These are phyloP conservation scores for Parnassius mnemosyne DNA, from an alignment of 2,888 invertebrate species.

Conservation along the genomic window DNA sequence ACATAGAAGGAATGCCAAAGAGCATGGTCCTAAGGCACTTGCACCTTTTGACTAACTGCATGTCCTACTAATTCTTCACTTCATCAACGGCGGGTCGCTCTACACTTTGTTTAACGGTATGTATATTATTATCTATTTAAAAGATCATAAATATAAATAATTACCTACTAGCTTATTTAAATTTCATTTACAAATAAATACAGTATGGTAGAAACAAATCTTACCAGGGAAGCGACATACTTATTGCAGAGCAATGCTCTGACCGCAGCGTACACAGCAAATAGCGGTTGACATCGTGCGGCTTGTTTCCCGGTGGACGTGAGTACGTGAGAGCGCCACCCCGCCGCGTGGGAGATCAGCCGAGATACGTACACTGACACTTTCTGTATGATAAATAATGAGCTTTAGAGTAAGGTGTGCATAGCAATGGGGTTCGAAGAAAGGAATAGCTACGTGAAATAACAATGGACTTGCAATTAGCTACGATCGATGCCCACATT, in stretches of 20 bases:
- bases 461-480: conserved; percentile 9
- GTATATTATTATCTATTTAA: too few relatives aligned
- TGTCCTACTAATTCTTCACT: too few relatives aligned
- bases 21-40: too few relatives aligned
- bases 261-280: conserved; percentile 84
- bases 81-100: too few relatives aligned
- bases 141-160: too few relatives aligned
- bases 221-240: conserved; percentile 84
- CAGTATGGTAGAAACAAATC: conserved; percentile 18
- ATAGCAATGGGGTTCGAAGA: conserved; percentile 2
- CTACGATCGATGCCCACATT: not conserved
- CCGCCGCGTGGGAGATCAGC: conserved; percentile 83
- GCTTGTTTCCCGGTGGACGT: conserved; percentile 82
- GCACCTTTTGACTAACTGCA: too few relatives aligned
- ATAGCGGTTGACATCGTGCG: conserved; percentile 86
- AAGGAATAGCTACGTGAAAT: not conserved
- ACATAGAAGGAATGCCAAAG: too few relatives aligned
- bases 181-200: too few relatives aligned
- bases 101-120: too few relatives aligned
- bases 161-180: too few relatives aligned
- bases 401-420: conserved; percentile 13
- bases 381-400: conserved; percentile 65
- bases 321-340: conserved; percentile 84
- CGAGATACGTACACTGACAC: conserved; percentile 79
- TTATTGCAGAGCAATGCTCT: conserved; percentile 82